These are phyloP conservation scores for Halocaridina rubra DNA, from an alignment of 2,888 invertebrate species.

Conservation along the genomic window DNA sequence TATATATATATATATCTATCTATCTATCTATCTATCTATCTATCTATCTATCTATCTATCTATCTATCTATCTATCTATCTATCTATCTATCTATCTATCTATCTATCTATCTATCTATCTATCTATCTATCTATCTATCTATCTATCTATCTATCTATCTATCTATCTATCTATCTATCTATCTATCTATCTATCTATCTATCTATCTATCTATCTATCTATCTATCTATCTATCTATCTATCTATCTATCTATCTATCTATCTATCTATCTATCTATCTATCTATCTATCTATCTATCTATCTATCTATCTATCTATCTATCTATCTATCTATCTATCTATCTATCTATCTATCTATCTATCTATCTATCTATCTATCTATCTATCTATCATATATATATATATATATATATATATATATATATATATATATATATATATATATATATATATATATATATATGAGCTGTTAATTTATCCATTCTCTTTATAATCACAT, in stretches of 20 bases:
- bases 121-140: neutral
- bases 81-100: neutral
- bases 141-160: neutral
- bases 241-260: too few relatives aligned
- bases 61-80: neutral
- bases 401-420: conserved; percentile 9
- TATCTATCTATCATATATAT: too few relatives aligned
- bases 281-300: too few relatives aligned
- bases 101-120: neutral
- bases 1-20: neutral
- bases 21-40: neutral
- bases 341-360: neutral
- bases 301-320: neutral
- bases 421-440: conserved; percentile 3
- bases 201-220: neutral
- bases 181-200: neutral
- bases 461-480: too few relatives aligned
- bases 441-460: conserved; percentile 7
- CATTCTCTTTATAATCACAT: too few relatives aligned
- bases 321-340: neutral
- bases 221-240: neutral
- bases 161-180: neutral
- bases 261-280: too few relatives aligned
- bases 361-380: neutral
- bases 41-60: neutral